Evolutionary conservation across 2,113 vertebrate genomes (phyloP), one percentile per base, ranked within the genome.

Genomic region (Barbus barbus): DNA sequence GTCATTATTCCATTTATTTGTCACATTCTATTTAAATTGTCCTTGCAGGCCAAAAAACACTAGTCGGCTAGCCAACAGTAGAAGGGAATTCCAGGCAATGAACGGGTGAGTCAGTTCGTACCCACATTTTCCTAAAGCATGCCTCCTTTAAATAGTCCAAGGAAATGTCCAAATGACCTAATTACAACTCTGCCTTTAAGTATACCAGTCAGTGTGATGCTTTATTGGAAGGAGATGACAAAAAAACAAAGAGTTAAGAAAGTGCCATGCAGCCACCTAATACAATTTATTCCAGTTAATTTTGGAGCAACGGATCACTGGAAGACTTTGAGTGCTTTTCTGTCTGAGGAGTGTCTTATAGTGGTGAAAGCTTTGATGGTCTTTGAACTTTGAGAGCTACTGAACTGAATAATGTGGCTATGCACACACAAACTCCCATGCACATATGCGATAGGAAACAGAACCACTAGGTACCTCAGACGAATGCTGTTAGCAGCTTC

Each of bases 111-210:
- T 94, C 92, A 93, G 81, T 84, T 86, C 86, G 88, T 89, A 91
- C 90, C 90, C 91, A 89, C 84, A 90, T 92, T 94, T 93, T 93
- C 91, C 93, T 89, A 93, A 90, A 91, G 90, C 89, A 90, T 85
- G 67, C 81, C 84, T 82, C 86, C 92, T 93, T 94, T 92, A 93
- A 93, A 95, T 90, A 94, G 91, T 90, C 71, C 16, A 86, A 89
- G 91, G 93, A 94, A 93, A 93, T 85, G 89, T 93, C 92, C 91
- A 93, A 93, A 94, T 93, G 91, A 94, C 92, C 92, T 91, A 93
- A 95, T 94, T 94, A 93, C 86, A 87, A 88, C 90, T 91, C 90
- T 91, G 87, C 87, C 88, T 89, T 94, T 92, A 92, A 92, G 89
- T 89, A 92, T 89, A 90, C 90, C 90, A 87, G 88, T 44, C 91